phyloP scores from a whole-genome alignment of 2,797 vertebrate genomes.

The Melanotaenia boesemani region DNA sequence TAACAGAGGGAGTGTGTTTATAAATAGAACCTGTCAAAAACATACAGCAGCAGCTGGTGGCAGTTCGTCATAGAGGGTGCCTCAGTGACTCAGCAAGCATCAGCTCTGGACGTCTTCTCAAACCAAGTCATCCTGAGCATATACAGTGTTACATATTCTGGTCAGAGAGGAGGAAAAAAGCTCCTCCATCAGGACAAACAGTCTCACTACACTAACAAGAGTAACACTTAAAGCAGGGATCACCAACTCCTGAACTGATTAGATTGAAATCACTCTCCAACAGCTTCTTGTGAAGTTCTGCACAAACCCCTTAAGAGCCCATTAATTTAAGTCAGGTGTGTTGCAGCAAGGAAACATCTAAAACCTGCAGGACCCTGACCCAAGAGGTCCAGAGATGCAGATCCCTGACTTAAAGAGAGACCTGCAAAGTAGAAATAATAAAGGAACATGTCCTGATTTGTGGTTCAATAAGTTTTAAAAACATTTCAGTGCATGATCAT shows the following conservation, averaged over 20 bases:
- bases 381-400: too few species aligned
- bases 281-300: too few species aligned
- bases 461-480: too few species aligned
- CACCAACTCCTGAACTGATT: too few species aligned
- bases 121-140: slow-evolving; percentile 1
- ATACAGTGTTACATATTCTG: not conserved
- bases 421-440: not conserved
- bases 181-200: slow-evolving; percentile 46
- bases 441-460: not conserved
- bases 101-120: slow-evolving; percentile 38
- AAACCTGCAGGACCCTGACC: too few species aligned
- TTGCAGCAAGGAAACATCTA: too few species aligned
- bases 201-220: slow-evolving; percentile 13
- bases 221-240: too few species aligned
- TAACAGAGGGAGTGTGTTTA: slow-evolving; percentile 49
- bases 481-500: too few species aligned
- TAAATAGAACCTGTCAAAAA: slow-evolving; percentile 69
- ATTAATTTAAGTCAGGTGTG: too few species aligned
- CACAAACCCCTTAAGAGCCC: too few species aligned
- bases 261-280: too few species aligned
- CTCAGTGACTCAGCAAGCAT: slow-evolving; percentile 63
- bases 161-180: slow-evolving; percentile 5
- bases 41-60: slow-evolving; percentile 67
- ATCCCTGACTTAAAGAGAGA: not conserved
- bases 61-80: slow-evolving; percentile 58